A percentile compares a stretch with the other conserved stretches of the same genome.
Evolutionary conservation across 2,113 vertebrate species (phyloP).

Genomic region (pig (Sus scrofa)): DNA sequence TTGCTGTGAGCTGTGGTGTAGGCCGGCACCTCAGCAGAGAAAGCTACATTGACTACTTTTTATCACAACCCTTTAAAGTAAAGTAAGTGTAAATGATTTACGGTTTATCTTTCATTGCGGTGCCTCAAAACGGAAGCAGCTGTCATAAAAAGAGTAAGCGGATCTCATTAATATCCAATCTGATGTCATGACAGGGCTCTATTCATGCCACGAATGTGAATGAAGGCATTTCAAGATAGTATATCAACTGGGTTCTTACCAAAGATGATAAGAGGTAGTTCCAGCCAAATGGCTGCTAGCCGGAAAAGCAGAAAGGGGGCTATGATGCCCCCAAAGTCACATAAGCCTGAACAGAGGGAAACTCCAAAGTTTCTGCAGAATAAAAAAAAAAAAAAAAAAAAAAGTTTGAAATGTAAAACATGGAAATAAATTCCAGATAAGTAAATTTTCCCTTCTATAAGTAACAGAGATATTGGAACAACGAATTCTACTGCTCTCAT

Average conservation of each 20-base stretch:
- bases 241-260: slow-evolving; percentile 86
- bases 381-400: slow-evolving; percentile 72
- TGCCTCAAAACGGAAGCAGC: neutral
- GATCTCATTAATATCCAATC: neutral
- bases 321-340: slow-evolving; percentile 94
- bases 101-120: neutral
- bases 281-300: slow-evolving; percentile 93
- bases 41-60: neutral
- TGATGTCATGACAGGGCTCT: neutral
- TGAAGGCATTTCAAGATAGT: neutral
- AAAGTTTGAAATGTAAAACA: slow-evolving; percentile 2
- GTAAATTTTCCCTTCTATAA: neutral
- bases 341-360: slow-evolving; percentile 94
- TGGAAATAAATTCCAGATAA: neutral
- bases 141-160: neutral
- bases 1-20: no score
- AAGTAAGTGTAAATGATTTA: neutral
- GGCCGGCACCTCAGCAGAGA: neutral
- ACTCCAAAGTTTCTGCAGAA: slow-evolving; percentile 94
- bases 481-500: neutral
- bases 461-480: neutral
- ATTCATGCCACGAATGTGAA: neutral
- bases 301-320: slow-evolving; percentile 95
- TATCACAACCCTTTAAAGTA: neutral
- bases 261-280: slow-evolving; percentile 96